Evolutionary conservation across 2,797 vertebrate species (phyloP).

Genomic region (Spatula clypeata): DNA sequence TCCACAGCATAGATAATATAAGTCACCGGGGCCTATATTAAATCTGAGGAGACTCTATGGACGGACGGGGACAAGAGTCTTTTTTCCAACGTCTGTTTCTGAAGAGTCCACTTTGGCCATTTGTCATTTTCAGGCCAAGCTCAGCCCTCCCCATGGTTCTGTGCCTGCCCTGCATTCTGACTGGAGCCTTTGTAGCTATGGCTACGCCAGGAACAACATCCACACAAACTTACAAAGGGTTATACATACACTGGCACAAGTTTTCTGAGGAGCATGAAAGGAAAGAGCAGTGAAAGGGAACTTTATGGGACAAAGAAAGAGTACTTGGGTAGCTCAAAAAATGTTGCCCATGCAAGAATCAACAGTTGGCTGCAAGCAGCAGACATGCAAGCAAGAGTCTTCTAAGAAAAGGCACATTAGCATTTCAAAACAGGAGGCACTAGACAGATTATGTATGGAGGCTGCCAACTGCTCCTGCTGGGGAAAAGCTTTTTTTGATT

Average conservation of each 20-base stretch:
- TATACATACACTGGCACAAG: not conserved
- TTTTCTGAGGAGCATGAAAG: not conserved
- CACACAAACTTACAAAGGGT: not conserved
- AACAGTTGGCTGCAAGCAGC: not conserved
- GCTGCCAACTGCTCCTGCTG: slow-evolving; percentile 4
- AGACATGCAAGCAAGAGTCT: not conserved
- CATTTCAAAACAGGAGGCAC: not conserved
- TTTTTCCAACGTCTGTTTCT: not conserved
- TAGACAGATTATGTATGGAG: not conserved
- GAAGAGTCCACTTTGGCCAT: not conserved
- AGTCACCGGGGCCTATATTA: not conserved
- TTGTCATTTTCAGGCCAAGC: not conserved
- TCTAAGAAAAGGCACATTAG: slow-evolving; percentile 1
- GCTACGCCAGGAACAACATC: not conserved
- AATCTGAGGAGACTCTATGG: not conserved
- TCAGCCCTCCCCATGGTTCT: not conserved
- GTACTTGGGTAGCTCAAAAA: not conserved
- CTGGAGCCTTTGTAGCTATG: not conserved
- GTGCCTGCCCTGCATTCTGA: not conserved
- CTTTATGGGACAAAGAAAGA: not conserved
- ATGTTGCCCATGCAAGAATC: not conserved
- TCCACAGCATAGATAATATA: not conserved
- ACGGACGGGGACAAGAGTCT: not conserved
- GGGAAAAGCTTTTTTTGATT: not conserved
- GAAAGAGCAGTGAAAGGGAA: not conserved